These are phyloP conservation scores for Phasia obesa DNA, from an alignment of 2,888 invertebrate genomes.

Conservation along the genomic window DNA sequence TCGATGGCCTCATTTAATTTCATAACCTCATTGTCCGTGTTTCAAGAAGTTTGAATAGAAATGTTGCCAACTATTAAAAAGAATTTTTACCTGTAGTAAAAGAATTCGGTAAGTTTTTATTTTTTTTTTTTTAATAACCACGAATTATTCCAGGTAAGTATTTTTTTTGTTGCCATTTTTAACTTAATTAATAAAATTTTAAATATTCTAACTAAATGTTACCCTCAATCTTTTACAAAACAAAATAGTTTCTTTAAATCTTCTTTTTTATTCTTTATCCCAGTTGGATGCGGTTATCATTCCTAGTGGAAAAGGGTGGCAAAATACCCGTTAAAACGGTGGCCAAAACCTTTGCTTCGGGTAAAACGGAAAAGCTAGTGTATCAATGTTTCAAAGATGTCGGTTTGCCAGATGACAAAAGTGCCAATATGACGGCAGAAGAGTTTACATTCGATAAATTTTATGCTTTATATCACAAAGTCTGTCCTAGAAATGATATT, in stretches of 20 bases:
- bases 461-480: slow-evolving; percentile 98
- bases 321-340: slow-evolving; percentile 98
- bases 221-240: neutral
- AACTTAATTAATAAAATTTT: no score
- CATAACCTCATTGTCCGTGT: no score
- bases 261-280: neutral
- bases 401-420: slow-evolving; percentile 96
- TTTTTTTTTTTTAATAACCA: no score
- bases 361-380: slow-evolving; percentile 98
- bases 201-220: neutral
- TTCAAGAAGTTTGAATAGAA: no score
- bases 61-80: no score
- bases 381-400: slow-evolving; percentile 98
- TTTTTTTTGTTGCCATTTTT: no score
- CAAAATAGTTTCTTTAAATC: neutral
- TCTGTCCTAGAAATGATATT: slow-evolving; percentile 99
- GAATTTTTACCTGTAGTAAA: no score
- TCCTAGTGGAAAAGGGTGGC: slow-evolving; percentile 95
- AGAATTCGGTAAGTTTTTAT: no score
- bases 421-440: slow-evolving; percentile 96
- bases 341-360: slow-evolving; percentile 99
- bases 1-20: no score
- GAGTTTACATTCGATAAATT: slow-evolving; percentile 99
- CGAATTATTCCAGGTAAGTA: no score
- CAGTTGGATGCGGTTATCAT: slow-evolving; percentile 99